Evolutionary conservation across 2,113 vertebrate genomes (phyloP).

Genomic region (Podiceps cristatus): DNA sequence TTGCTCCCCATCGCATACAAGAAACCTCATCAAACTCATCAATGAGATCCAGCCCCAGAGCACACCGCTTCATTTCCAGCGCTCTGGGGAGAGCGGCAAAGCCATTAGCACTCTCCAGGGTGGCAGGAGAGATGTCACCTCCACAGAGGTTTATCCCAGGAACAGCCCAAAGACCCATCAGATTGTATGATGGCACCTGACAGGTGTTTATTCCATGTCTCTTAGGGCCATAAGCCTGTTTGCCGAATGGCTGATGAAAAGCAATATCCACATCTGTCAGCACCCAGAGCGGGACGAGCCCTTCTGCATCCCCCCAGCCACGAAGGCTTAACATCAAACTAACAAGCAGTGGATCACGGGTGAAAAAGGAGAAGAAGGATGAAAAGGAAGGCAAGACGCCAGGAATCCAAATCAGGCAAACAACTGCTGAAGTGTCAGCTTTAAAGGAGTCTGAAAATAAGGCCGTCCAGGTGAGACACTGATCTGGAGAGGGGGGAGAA

Average conservation of each 20-base stretch:
- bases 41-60: not conserved
- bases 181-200: not conserved
- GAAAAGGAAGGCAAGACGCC: not conserved
- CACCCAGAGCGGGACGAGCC: not conserved
- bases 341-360: not conserved
- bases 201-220: not conserved
- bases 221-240: not conserved
- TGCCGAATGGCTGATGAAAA: not conserved
- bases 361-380: not conserved
- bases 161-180: not conserved
- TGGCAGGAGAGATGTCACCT: not conserved
- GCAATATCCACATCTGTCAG: constrained; percentile 19
- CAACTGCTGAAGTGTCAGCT: not conserved
- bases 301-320: not conserved
- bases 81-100: not conserved
- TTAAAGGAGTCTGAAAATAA: not conserved
- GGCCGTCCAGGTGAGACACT: not conserved
- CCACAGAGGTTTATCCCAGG: not conserved
- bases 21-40: not conserved
- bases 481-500: not conserved
- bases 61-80: not conserved
- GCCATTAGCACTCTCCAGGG: not conserved
- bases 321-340: not conserved
- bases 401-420: not conserved
- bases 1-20: not conserved